A percentile compares a stretch with the other conserved stretches of the same genome.
Evolutionary conservation across 1,140 invertebrate genomes (phyloP).

Genomic region (Drosophila micromelanica): DNA sequence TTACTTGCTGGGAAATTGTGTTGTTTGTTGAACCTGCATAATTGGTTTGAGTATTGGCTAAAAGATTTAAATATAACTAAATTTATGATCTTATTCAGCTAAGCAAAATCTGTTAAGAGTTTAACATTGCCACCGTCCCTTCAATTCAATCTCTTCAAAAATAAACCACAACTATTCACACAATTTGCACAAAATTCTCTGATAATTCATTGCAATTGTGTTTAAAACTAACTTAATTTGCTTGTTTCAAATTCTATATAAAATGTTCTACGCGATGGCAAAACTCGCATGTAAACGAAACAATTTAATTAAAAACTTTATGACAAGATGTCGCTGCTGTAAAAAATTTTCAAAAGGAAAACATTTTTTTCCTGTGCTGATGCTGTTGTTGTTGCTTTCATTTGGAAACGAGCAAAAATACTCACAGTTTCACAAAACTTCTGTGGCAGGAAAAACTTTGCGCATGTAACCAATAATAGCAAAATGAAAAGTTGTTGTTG

Average conservation of each 20-base stretch:
- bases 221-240: slow-evolving; percentile 37
- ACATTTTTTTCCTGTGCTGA: slow-evolving; percentile 27
- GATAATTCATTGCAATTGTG: slow-evolving; percentile 2
- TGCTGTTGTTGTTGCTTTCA: slow-evolving; percentile 12
- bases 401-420: slow-evolving; percentile 55
- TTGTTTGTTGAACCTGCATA: neutral
- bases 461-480: too few relatives aligned
- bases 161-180: too few relatives aligned
- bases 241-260: slow-evolving; percentile 18
- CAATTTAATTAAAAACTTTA: slow-evolving; percentile 83
- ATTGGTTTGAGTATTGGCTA: neutral
- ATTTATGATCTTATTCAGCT: neutral
- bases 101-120: neutral
- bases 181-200: neutral
- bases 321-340: slow-evolving; percentile 67
- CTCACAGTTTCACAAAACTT: slow-evolving; percentile 60
- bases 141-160: too few relatives aligned
- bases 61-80: neutral
- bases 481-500: slow-evolving; percentile 4
- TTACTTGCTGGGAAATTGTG: neutral
- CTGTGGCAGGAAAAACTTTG: slow-evolving; percentile 49
- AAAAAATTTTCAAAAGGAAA: slow-evolving; percentile 32
- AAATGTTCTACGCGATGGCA: neutral
- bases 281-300: slow-evolving; percentile 70
- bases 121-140: neutral